A percentile compares a stretch with the other conserved stretches of the same genome.
phyloP scores from a whole-genome alignment of 2,888 invertebrate species.

The Prosapia bicincta region DNA sequence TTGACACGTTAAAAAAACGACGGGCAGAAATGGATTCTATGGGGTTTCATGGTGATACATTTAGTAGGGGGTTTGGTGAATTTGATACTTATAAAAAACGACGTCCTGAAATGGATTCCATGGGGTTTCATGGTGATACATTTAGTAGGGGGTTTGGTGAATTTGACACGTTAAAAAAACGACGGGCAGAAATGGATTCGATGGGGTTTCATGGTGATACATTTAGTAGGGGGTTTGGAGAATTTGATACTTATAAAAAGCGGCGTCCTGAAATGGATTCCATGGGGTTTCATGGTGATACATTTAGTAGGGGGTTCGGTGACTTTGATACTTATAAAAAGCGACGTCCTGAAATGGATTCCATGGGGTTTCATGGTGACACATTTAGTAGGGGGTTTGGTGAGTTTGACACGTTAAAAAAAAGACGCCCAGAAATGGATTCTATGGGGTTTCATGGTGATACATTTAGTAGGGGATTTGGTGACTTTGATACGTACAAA shows the following conservation, averaged over 20 bases:
- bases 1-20: constrained; percentile 40
- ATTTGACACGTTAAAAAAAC: constrained; percentile 41
- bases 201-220: constrained; percentile 43
- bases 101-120: constrained; percentile 38
- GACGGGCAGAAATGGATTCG: constrained; percentile 38
- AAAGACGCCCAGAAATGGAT: constrained; percentile 40
- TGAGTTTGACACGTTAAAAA: constrained; percentile 41
- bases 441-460: constrained; percentile 44
- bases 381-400: constrained; percentile 42
- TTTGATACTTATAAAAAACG: constrained; percentile 43
- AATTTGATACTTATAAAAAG: constrained; percentile 43
- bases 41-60: constrained; percentile 43
- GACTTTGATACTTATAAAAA: constrained; percentile 42
- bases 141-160: constrained; percentile 42
- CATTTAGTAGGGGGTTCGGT: constrained; percentile 41
- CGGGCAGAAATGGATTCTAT: constrained; percentile 39
- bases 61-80: constrained; percentile 43
- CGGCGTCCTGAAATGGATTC: constrained; percentile 38
- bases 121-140: constrained; percentile 44
- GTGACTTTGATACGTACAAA: constrained; percentile 42
- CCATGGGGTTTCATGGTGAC: constrained; percentile 43
- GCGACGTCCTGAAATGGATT: constrained; percentile 40
- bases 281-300: constrained; percentile 44
- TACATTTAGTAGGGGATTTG: constrained; percentile 43
- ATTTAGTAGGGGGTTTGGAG: constrained; percentile 43